phyloP scores from a whole-genome alignment of 2,113 vertebrate genomes.

The Corythoichthys intestinalis region DNA sequence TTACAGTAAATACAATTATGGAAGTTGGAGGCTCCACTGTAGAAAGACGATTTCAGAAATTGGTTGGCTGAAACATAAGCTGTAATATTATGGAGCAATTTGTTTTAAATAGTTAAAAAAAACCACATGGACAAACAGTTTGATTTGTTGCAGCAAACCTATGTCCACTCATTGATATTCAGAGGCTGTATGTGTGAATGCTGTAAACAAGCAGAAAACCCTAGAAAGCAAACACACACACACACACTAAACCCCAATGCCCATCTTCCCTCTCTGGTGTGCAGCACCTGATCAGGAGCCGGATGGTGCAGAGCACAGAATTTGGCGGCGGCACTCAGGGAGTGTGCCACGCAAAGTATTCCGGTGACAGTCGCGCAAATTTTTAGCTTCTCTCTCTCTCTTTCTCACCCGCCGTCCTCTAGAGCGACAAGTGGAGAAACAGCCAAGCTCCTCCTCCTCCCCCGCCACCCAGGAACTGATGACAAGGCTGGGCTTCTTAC shows the following conservation, averaged over 20 bases:
- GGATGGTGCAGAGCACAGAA: neutral
- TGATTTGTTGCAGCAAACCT: constrained; percentile 22
- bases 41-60: neutral
- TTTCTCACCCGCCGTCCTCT: constrained; percentile 45
- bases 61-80: neutral
- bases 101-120: neutral
- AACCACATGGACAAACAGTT: neutral
- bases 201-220: constrained; percentile 59
- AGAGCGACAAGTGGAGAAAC: constrained; percentile 84
- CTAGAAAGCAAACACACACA: constrained; percentile 17
- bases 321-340: constrained; percentile 38
- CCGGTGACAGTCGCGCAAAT: constrained; percentile 49
- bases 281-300: constrained; percentile 34
- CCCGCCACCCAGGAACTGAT: constrained; percentile 97
- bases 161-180: constrained; percentile 65
- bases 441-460: constrained; percentile 84
- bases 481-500: constrained; percentile 96
- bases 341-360: constrained; percentile 45
- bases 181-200: constrained; percentile 44
- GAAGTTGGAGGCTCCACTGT: neutral
- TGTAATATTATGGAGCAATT: neutral
- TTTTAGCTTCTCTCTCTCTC: constrained; percentile 34
- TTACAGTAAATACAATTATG: neutral
- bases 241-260: constrained; percentile 12
- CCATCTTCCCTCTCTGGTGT: constrained; percentile 37